Base-by-base conservation (phyloP, 2,113 vertebrate species). In the Piaya cayana region DNA sequence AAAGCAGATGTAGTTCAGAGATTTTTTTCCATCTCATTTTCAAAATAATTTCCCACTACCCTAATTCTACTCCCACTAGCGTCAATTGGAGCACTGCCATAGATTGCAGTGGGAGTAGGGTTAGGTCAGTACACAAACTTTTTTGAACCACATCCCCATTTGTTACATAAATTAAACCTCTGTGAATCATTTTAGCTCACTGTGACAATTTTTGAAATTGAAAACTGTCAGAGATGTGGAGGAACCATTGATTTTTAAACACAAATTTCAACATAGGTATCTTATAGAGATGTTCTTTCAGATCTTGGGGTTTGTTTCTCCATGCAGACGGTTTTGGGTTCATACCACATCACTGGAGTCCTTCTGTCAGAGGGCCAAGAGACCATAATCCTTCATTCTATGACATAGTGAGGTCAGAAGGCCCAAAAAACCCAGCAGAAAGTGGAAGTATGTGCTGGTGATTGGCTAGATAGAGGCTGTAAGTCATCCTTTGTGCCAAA, bases 1-100 rank as follows among this genome's bases (percentile, higher is more conserved):
- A 95, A 83, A 88, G 74, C 88, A 84, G 86, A 86, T 95, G 89
- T 70, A 18, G 11, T 68, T 91, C 52, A 45, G 53, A 55, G 16
- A 53, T 60, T 62, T 79, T 39, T 94, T 92, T 71, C 79, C 64
- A 53, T 88, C 43, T 65, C 84, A 58, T 86, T 81, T 88, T 82
- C 68, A 22, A 94, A 88, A 79, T 65, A 23, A 68, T 60, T 93
- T 86, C 60, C 52, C 30, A 86, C 59, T 20, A 85, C 37, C 32
- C 32, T 74, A 74, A 92, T 78, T 88, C 82, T 88, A 11, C 45
- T 94, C 49, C 60, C 5, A 0, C 34, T 83, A 47, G n/a, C 1
- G 15, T 93, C 82, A 80, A 0, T 3, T 67, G 47, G 79, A 94
- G 22, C 22, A 87, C 56, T 94, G 79, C 71, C 76, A 52, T 22